These are phyloP conservation scores for Chloropsis hardwickii DNA, from an alignment of 2,113 vertebrate genomes.

Conservation along the genomic window DNA sequence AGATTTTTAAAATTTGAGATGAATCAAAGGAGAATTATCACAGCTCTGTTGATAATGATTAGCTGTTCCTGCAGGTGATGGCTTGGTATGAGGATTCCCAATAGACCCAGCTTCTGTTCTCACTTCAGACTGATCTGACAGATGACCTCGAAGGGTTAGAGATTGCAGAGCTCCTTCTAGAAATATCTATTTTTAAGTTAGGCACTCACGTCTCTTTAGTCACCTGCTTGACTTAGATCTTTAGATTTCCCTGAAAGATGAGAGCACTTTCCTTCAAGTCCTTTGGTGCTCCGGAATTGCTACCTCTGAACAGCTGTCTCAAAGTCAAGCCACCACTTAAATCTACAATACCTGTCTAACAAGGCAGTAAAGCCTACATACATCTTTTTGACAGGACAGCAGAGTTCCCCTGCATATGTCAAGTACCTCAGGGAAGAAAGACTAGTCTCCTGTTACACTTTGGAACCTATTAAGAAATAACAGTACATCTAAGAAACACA, in stretches of 20 bases:
- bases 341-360: constrained; percentile 1
- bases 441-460: neutral
- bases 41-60: neutral
- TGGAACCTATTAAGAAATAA: constrained; percentile 6
- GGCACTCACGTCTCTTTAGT: neutral
- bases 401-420: neutral
- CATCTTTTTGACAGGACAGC: constrained; percentile 6
- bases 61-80: neutral
- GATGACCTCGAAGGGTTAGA: neutral
- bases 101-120: neutral
- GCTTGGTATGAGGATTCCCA: neutral
- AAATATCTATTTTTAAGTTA: neutral
- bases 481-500: neutral
- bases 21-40: neutral
- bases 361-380: constrained; percentile 10
- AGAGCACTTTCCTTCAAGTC: neutral
- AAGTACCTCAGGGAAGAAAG: neutral
- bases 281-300: neutral
- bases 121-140: neutral
- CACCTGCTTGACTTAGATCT: neutral
- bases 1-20: neutral
- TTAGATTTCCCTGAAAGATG: constrained; percentile 18
- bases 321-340: constrained; percentile 44
- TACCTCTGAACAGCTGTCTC: neutral
- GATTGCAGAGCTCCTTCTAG: neutral